Evolutionary conservation across 1,140 invertebrate genomes (phyloP).

Genomic region (Bombus huntii): DNA sequence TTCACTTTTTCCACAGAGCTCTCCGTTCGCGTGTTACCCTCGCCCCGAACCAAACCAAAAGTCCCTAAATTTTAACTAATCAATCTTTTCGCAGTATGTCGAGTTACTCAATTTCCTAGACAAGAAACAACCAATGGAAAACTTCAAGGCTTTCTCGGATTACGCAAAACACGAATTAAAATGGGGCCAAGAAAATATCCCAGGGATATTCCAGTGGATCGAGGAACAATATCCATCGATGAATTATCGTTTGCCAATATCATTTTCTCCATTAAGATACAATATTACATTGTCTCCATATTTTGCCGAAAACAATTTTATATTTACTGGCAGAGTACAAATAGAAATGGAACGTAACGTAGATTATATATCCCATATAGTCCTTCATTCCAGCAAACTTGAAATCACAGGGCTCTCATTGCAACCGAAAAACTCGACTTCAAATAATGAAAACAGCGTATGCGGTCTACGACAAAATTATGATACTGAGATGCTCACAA

Average conservation of each 20-base stretch:
- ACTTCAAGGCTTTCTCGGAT: constrained; percentile 16
- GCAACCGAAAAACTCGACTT: not conserved
- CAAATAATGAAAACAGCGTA: rapidly evolving
- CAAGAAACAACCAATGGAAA: constrained; percentile 18
- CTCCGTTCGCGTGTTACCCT: no score
- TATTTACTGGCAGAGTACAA: constrained; percentile 69
- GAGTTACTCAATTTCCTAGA: constrained; percentile 32
- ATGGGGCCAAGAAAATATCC: constrained; percentile 64
- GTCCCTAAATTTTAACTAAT: not conserved
- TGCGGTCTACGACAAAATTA: not conserved
- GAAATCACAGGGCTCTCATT: constrained; percentile 34
- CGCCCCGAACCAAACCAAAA: no score
- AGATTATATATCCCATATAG: constrained; percentile 56
- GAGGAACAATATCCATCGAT: constrained; percentile 47
- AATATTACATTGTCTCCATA: constrained; percentile 68
- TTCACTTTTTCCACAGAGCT: no score
- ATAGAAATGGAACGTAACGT: constrained; percentile 62
- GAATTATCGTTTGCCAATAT: constrained; percentile 70
- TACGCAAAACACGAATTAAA: constrained; percentile 54
- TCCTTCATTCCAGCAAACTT: constrained; percentile 70
- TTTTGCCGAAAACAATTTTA: constrained; percentile 68
- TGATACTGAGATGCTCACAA: constrained; percentile 56
- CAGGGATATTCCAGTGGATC: constrained; percentile 63
- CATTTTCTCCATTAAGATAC: constrained; percentile 68
- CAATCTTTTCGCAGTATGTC: constrained; percentile 55